Conservation (phyloP, 2,888 invertebrate species). For the Nycteola revayana region DNA sequence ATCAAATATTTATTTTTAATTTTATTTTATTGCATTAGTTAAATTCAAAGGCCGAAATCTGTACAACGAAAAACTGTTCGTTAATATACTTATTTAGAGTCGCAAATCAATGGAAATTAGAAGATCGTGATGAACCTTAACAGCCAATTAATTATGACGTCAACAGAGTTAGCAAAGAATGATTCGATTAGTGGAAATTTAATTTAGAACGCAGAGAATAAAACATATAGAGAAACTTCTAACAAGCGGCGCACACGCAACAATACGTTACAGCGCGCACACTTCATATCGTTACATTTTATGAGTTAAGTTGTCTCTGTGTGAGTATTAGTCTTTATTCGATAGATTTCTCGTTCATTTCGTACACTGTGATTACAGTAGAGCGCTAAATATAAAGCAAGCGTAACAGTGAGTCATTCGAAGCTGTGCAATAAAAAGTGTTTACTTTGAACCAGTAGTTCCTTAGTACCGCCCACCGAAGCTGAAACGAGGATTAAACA, state of each 20-base stretch:
- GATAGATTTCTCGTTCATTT: neutral
- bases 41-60: too few species aligned
- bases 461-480: constrained; percentile 78
- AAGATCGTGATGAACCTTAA: constrained; percentile 27
- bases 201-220: constrained; percentile 46
- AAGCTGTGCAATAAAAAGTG: constrained; percentile 70
- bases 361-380: constrained; percentile 19
- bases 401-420: constrained; percentile 62
- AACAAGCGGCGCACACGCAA: too few species aligned
- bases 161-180: constrained; percentile 43
- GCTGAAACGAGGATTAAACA: constrained; percentile 63
- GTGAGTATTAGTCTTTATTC: too few species aligned
- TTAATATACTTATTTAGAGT: too few species aligned
- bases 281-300: too few species aligned
- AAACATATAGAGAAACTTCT: neutral
- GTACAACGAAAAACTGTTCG: too few species aligned
- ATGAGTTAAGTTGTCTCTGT: too few species aligned
- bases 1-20: too few species aligned
- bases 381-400: constrained; percentile 70
- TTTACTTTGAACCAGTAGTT: constrained; percentile 73
- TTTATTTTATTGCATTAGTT: too few species aligned
- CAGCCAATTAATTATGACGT: constrained; percentile 32
- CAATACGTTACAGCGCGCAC: too few species aligned
- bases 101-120: constrained; percentile 13
- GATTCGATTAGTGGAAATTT: constrained; percentile 64